Base-by-base conservation (phyloP, 2,888 invertebrate genomes). In the Acanthosepion lycidas region DNA sequence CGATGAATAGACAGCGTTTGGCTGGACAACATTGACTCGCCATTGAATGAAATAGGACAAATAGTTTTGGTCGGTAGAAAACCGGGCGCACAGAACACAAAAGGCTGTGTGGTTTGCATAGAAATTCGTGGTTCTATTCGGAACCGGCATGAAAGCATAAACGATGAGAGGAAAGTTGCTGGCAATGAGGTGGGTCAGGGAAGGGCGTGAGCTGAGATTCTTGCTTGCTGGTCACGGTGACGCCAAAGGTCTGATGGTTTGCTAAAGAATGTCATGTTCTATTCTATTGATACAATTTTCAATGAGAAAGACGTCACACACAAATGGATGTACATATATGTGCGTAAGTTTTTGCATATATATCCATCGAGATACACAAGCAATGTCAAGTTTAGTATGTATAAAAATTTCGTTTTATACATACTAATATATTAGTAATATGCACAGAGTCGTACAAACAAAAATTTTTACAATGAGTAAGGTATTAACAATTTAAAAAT, bases 31-130 rank as follows among this genome's bases (percentile, higher is more conserved):
- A 78, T 78, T 78, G 78, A 78, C n/a, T 78, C 78, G 15, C n/a
- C 78, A 78, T 78, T 78, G 78, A 78, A 78, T 78, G 78, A 28
- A 78, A 78, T 78, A n/a, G 78, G 78, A 78, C n/a, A 78, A 78
- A 78, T 78, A 78, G 78, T 78, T 78, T 78, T 78, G n/a, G 78
- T 78, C n/a, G 78, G n/a, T 78, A 78, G 78, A 78, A 78, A 78
- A 78, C 78, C n/a, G 78, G 78, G 78, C 78, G n/a, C 78, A 78
- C 9, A 78, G n/a, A 78, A 78, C 78, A 78, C 78, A 78, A 78
- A 78, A 78, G 78, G n/a, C 15, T n/a, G n/a, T 78, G 78, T 33
- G 78, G n/a, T 78, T 78, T 78, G n/a, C n/a, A 78, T 78, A 78
- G 78, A 78, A 78, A 78, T 33, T 78, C 9, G n/a, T n/a, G n/a